Conservation (phyloP, 2,113 vertebrate genomes). For the Crotalus viridis region DNA sequence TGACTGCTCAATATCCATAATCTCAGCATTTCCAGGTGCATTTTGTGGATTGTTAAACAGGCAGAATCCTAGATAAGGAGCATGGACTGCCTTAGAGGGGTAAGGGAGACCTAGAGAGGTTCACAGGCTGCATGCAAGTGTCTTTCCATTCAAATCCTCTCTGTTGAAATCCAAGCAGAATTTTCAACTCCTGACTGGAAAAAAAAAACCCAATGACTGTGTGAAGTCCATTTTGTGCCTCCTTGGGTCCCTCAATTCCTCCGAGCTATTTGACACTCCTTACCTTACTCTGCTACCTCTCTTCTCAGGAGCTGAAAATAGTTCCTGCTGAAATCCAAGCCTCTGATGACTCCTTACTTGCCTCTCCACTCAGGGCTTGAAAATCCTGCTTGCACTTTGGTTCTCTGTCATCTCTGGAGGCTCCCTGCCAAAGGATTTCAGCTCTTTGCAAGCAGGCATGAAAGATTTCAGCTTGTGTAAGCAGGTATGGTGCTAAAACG, state of each 20-base stretch:
- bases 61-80: neutral
- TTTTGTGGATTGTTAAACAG: neutral
- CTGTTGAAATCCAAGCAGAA: neutral
- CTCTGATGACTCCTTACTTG: neutral
- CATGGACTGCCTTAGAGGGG: too few relatives aligned
- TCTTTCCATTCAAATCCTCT: neutral
- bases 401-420: too few relatives aligned
- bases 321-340: neutral
- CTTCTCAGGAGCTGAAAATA: neutral
- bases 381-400: neutral
- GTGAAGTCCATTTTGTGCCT: neutral
- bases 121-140: neutral
- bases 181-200: too few relatives aligned
- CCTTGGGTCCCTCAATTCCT: neutral
- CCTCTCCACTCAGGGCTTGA: neutral
- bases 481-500: too few relatives aligned
- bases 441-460: too few relatives aligned
- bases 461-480: too few relatives aligned
- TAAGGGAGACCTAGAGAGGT: neutral
- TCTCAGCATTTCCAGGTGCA: neutral
- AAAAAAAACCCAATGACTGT: too few relatives aligned
- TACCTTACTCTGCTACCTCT: neutral
- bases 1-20: neutral
- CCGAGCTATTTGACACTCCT: too few relatives aligned
- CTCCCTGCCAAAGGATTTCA: too few relatives aligned